Evolutionary conservation across 2,797 vertebrate genomes (phyloP).

Genomic region (Harpagifer antarcticus): DNA sequence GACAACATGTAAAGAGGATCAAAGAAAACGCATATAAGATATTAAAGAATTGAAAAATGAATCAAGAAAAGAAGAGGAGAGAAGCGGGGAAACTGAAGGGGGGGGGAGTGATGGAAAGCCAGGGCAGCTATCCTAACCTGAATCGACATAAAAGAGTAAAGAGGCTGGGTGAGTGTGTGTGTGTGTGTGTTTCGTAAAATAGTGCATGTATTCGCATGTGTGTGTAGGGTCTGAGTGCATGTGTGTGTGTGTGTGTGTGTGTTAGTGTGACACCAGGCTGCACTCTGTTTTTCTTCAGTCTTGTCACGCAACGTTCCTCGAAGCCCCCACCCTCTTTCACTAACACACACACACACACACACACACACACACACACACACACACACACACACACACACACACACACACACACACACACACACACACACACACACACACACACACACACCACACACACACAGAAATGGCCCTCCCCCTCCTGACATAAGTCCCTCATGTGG

Average conservation of each 20-base stretch:
- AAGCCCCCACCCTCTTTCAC: constrained; percentile 61
- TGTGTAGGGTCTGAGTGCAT: constrained; percentile 13
- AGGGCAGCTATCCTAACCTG: constrained; percentile 60
- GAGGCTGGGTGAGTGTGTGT: constrained; percentile 36
- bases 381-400: constrained; percentile 19
- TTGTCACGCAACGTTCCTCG: constrained; percentile 75
- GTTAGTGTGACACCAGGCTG: constrained; percentile 49
- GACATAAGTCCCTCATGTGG: constrained; percentile 30
- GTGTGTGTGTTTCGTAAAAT: neutral
- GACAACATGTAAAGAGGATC: neutral
- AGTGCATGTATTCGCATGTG: neutral
- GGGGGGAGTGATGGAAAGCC: constrained; percentile 46
- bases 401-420: constrained; percentile 32
- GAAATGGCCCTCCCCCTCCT: constrained; percentile 54
- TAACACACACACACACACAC: constrained; percentile 5
- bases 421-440: constrained; percentile 21
- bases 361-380: neutral
- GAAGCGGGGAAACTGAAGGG: constrained; percentile 9
- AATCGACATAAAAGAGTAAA: constrained; percentile 63
- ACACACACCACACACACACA: constrained; percentile 34
- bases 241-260: constrained; percentile 26
- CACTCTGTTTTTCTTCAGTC: constrained; percentile 69
- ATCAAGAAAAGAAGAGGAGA: constrained; percentile 2
- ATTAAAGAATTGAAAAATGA: neutral
- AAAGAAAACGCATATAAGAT: constrained; percentile 7